phyloP scores from a whole-genome alignment of 1,140 invertebrate species.

The Rhizoglyphus robini region DNA sequence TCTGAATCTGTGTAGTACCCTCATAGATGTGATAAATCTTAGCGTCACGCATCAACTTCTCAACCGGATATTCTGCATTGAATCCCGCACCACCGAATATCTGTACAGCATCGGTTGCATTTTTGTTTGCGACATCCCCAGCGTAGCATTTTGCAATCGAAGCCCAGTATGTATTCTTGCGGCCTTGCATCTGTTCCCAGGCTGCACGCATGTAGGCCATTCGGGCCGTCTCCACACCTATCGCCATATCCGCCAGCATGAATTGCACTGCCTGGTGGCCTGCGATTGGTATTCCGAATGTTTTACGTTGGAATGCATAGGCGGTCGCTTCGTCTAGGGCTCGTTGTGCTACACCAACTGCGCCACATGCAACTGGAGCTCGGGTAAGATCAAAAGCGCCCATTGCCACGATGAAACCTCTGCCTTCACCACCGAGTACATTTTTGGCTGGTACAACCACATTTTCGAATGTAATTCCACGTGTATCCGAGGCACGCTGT shows the following conservation, averaged over 20 bases:
- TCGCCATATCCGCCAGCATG: constrained; percentile 89
- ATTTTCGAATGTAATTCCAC: constrained; percentile 93
- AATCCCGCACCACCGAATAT: constrained; percentile 97
- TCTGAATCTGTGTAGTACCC: constrained; percentile 91
- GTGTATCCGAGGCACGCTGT: constrained; percentile 85
- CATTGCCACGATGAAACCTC: constrained; percentile 93
- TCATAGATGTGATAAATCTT: constrained; percentile 94
- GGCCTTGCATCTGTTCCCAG: constrained; percentile 69
- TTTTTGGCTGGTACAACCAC: constrained; percentile 88
- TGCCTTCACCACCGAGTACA: constrained; percentile 55
- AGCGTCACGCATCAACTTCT: constrained; percentile 97
- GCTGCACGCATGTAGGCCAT: constrained; percentile 71
- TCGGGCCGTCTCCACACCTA: constrained; percentile 70
- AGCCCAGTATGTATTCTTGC: constrained; percentile 66
- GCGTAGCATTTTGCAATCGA: constrained; percentile 87
- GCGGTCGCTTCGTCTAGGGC: constrained; percentile 83
- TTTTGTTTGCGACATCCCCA: constrained; percentile 87
- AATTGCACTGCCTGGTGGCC: constrained; percentile 71
- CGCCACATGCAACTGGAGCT: constrained; percentile 59
- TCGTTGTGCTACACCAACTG: constrained; percentile 76
- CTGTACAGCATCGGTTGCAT: constrained; percentile 81
- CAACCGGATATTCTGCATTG: constrained; percentile 92
- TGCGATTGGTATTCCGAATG: constrained; percentile 76
- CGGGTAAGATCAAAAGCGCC: constrained; percentile 85
- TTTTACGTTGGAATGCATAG: constrained; percentile 81